Percentiles rank a stretch among this genome's conserved stretches.
Conservation (phyloP, 2,888 invertebrate species). For the Caradrina clavipalpis region DNA sequence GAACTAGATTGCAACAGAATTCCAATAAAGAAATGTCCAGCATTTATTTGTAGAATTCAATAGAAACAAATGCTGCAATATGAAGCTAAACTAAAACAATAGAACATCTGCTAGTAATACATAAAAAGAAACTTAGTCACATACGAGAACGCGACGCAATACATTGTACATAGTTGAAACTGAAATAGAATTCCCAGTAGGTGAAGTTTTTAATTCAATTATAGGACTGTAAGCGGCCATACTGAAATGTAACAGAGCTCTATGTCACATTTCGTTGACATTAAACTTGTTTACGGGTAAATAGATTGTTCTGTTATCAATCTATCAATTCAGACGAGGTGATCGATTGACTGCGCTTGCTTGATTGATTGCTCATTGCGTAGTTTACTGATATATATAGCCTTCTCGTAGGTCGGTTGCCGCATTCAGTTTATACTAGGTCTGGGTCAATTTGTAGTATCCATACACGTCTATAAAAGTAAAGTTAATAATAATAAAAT, state of each 20-base stretch:
- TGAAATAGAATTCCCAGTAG: conserved; percentile 41
- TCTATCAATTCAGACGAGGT: conserved; percentile 12
- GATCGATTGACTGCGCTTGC: conserved; percentile 25
- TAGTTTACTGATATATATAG: background rate
- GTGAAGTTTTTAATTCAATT: conserved; percentile 56
- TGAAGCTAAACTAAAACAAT: conserved; percentile 5
- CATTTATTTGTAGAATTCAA: no score
- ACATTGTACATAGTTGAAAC: conserved; percentile 43
- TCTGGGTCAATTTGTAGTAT: background rate
- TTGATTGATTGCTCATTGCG: conserved; percentile 34
- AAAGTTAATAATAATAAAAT: background rate
- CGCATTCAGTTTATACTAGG: background rate
- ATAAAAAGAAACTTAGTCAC: conserved; percentile 35
- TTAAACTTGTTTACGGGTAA: conserved; percentile 16
- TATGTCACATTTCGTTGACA: conserved; percentile 28
- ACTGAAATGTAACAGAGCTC: conserved; percentile 32
- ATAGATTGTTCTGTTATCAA: conserved; percentile 30
- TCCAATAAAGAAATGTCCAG: background rate
- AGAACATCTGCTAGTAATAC: conserved; percentile 2
- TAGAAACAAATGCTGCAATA: background rate
- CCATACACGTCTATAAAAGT: no score
- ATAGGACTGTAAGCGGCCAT: conserved; percentile 26
- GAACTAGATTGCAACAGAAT: background rate
- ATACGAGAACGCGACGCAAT: conserved; percentile 36
- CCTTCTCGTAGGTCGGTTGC: background rate